These are phyloP conservation scores for Pavo muticus DNA, from an alignment of 2,113 vertebrate genomes.

Conservation along the genomic window DNA sequence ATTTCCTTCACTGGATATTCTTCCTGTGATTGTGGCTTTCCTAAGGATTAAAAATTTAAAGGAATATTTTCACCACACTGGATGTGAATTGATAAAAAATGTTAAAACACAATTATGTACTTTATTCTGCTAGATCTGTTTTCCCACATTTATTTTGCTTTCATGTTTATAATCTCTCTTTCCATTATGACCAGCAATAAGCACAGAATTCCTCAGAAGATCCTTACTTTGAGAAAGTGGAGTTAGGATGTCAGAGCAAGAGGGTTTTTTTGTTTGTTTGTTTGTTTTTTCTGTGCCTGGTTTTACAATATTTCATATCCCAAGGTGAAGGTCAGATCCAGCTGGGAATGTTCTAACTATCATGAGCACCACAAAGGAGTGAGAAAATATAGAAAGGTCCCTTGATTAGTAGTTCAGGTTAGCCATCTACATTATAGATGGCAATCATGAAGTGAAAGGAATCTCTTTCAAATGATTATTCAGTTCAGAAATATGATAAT, in stretches of 20 bases:
- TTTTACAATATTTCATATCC: background rate
- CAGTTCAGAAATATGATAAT: background rate
- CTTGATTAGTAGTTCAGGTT: background rate
- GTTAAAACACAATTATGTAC: background rate
- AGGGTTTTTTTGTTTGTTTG: too few species aligned
- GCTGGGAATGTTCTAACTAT: background rate
- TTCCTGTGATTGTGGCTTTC: background rate
- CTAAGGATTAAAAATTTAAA: background rate
- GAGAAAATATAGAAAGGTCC: background rate
- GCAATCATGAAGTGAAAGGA: background rate
- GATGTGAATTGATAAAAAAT: accelerated
- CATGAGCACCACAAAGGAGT: background rate
- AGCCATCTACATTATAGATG: background rate
- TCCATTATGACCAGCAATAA: accelerated
- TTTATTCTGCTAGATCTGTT: background rate
- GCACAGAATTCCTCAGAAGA: background rate
- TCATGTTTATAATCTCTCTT: background rate
- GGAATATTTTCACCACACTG: background rate
- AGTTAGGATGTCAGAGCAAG: background rate
- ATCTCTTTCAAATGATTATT: background rate
- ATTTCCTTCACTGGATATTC: background rate
- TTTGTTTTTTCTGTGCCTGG: too few species aligned
- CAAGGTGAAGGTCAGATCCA: background rate
- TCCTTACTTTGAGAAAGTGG: background rate
- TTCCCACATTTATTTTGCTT: background rate